Evolutionary conservation across 2,888 invertebrate species (phyloP), one percentile per base, ranked within the genome.

Genomic region (Idaea aversata): DNA sequence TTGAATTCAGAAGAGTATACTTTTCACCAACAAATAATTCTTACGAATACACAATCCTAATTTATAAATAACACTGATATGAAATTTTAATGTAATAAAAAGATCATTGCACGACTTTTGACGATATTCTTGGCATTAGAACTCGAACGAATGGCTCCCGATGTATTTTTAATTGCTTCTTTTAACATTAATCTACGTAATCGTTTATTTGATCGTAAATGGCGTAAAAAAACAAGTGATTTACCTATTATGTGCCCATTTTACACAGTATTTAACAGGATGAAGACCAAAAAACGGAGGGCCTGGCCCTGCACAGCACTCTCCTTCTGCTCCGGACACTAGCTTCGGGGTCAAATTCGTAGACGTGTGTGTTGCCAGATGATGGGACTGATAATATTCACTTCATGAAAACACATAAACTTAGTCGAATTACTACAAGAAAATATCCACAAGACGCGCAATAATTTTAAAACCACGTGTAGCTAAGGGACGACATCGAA

Each of bases 191-290:
- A 69, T 73, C 67, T 68, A 69, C 60, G 47, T 67, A 69, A 16
- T 62, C 70, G 64, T 63, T 65, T 65, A 34, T 63, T 69, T 68
- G 66, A 68, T 64, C 69, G 61, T 5, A 67, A 63, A 70, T 65
- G 70, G 62, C 65, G 64, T 64, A 67, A 70, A 85, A n/a, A 77
- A 81, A 84, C 81, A 81, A 77, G 70, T 79, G 83, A 87, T 87
- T 91, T 92, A 93, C 93, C 93, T 90, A 91, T 91, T 90, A 93
- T 87, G 92, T 93, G 88, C 92, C 92, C 93, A 93, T 93, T 93
- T 92, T 93, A 90, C 86, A 88, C 88, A 83, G 84, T 85, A 83
- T 88, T 85, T 81, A 84, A 85, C 85, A 81, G 83, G 86, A 87
- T 87, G 89, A 88, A 90, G 86, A 90, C 83, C 82, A 88, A 90